phyloP scores from a whole-genome alignment of 2,113 vertebrate genomes.

The Menidia beryllina region DNA sequence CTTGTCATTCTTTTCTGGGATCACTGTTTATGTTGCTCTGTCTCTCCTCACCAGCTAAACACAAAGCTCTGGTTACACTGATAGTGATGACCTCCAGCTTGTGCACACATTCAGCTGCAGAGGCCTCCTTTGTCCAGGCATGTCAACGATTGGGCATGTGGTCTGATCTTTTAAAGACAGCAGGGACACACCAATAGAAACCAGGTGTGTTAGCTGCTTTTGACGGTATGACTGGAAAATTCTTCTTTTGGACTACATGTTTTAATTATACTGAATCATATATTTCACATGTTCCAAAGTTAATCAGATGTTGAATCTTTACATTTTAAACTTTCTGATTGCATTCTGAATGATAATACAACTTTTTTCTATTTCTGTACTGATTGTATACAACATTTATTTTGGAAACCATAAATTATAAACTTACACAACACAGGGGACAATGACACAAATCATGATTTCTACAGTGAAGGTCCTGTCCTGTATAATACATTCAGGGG shows the following conservation, averaged over 20 bases:
- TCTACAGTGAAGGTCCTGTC: not conserved
- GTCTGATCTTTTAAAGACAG: conserved; percentile 37
- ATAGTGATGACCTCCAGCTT: conserved; percentile 24
- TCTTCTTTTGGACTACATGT: not conserved
- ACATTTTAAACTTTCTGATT: not conserved
- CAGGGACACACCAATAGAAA: conserved; percentile 2
- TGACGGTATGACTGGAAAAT: conserved; percentile 16
- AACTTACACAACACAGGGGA: not conserved
- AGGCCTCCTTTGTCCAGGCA: conserved; percentile 52
- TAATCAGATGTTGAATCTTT: conserved; percentile 6
- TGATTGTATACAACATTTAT: not conserved
- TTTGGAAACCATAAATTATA: no score
- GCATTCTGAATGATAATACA: not conserved
- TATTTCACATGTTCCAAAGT: no score
- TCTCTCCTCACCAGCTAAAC: conserved; percentile 53
- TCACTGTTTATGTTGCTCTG: conserved; percentile 40
- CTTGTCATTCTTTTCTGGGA: conserved; percentile 29
- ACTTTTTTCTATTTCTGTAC: not conserved
- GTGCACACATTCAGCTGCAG: conserved; percentile 34
- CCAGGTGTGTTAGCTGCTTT: not conserved
- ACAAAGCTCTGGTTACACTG: conserved; percentile 53
- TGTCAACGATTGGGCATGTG: conserved; percentile 29
- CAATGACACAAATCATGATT: no score
- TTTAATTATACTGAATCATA: conserved; percentile 24
- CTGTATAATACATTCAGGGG: not conserved